Evolutionary conservation across 2,797 vertebrate genomes (phyloP).

Genomic region (Alcedo quadribrachys): DNA sequence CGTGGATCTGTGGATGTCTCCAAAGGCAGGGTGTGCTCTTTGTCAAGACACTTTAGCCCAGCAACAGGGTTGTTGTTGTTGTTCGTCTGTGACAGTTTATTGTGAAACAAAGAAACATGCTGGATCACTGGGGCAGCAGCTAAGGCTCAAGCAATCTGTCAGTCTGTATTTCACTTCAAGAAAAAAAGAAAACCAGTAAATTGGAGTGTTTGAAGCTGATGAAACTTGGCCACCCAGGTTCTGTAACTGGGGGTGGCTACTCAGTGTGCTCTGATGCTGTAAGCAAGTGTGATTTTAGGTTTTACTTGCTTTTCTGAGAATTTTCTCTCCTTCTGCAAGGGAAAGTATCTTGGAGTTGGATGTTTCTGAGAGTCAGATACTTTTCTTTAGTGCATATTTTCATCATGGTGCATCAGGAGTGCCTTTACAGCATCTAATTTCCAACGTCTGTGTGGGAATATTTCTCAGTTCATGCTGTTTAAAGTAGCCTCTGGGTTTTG

Average conservation of each 20-base stretch:
- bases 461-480: neutral
- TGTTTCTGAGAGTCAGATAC: neutral
- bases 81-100: neutral
- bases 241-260: neutral
- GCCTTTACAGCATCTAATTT: neutral
- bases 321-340: neutral
- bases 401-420: neutral
- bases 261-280: rapidly evolving
- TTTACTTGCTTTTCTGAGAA: neutral
- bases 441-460: neutral
- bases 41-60: neutral
- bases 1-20: neutral
- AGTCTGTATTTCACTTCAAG: neutral
- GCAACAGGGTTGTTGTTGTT: neutral
- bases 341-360: neutral
- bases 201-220: neutral
- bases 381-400: neutral
- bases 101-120: neutral
- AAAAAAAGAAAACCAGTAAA: neutral
- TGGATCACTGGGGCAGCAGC: neutral
- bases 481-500: slow-evolving; percentile 15
- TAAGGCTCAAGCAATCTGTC: neutral
- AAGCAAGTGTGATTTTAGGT: neutral
- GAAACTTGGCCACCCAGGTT: neutral
- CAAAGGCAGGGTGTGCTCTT: neutral